These are phyloP conservation scores for Eretmochelys imbricata DNA, from an alignment of 2,113 vertebrate species.

Conservation along the genomic window DNA sequence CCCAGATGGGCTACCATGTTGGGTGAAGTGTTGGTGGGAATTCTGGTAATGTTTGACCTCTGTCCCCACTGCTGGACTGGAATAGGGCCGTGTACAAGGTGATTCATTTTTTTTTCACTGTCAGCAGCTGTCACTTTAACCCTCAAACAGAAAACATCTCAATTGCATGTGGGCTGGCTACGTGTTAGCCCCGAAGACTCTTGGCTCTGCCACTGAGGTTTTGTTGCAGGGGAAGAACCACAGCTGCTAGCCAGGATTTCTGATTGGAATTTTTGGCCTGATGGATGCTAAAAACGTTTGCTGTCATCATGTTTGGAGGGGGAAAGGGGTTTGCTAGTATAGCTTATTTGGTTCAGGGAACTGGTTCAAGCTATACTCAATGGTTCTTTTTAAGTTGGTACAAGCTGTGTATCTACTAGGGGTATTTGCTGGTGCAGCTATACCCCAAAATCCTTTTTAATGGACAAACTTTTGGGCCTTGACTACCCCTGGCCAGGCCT, in stretches of 20 bases:
- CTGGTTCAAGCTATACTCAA: not conserved
- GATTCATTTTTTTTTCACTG: not conserved
- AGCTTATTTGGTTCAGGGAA: not conserved
- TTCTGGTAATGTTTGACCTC: not conserved
- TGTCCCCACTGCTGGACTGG: not conserved
- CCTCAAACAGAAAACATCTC: conserved; percentile 46
- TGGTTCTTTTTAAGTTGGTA: not conserved
- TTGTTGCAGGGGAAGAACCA: not conserved
- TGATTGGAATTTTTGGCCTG: not conserved
- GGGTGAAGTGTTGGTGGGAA: not conserved
- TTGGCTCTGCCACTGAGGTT: conserved; percentile 23
- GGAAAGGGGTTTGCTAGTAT: not conserved
- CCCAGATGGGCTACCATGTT: not conserved
- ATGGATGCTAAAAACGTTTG: not conserved
- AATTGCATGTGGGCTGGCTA: conserved; percentile 41
- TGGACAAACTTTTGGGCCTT: not conserved
- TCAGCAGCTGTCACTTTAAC: not conserved
- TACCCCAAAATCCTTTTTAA: not conserved
- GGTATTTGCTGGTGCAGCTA: not conserved
- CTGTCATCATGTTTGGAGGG: not conserved
- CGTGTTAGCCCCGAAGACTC: conserved; percentile 12
- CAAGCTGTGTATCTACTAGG: not conserved
- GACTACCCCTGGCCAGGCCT: not conserved
- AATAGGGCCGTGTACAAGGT: not conserved
- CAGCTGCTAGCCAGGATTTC: conserved; percentile 9